A percentile compares a stretch with the other conserved stretches of the same genome.
Evolutionary conservation across 1,140 invertebrate species (phyloP).

Genomic region (Zaprionus tsacasi): DNA sequence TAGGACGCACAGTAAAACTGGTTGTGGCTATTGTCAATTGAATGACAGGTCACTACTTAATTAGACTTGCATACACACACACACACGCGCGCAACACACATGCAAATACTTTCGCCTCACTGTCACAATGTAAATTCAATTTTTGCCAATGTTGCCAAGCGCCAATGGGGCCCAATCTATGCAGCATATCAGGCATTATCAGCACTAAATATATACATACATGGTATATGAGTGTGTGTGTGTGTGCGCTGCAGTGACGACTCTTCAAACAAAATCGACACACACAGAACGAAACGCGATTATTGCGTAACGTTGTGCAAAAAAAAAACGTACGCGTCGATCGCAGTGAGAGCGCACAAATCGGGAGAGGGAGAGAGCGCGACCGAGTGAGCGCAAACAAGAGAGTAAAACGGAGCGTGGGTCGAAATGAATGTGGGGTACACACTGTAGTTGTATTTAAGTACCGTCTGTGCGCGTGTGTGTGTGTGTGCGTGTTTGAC

Average conservation of each 20-base stretch:
- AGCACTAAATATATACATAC: slow-evolving; percentile 24
- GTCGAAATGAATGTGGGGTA: slow-evolving; percentile 26
- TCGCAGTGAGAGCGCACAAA: slow-evolving; percentile 25
- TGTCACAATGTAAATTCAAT: slow-evolving; percentile 59
- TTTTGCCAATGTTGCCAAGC: slow-evolving; percentile 39
- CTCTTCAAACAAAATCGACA: slow-evolving; percentile 42
- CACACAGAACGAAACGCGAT: slow-evolving; percentile 54
- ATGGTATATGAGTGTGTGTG: slow-evolving; percentile 3
- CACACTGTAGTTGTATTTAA: slow-evolving; percentile 6
- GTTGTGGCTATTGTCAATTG: slow-evolving; percentile 22
- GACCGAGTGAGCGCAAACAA: not conserved
- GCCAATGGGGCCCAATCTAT: slow-evolving; percentile 56
- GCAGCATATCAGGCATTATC: slow-evolving; percentile 40
- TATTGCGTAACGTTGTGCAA: slow-evolving; percentile 71
- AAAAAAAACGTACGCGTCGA: slow-evolving; percentile 36
- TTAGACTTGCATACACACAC: not conserved
- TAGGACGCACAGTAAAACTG: slow-evolving; percentile 40
- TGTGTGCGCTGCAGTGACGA: slow-evolving; percentile 6
- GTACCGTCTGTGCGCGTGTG: not conserved
- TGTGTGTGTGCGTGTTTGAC: not conserved
- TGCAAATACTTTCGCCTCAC: slow-evolving; percentile 26
- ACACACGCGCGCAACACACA: not conserved
- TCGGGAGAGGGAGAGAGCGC: not conserved
- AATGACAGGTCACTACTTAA: slow-evolving; percentile 5
- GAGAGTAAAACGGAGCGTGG: slow-evolving; percentile 15